Evolutionary conservation across 2,113 vertebrate genomes (phyloP).

Genomic region (Puma concolor): DNA sequence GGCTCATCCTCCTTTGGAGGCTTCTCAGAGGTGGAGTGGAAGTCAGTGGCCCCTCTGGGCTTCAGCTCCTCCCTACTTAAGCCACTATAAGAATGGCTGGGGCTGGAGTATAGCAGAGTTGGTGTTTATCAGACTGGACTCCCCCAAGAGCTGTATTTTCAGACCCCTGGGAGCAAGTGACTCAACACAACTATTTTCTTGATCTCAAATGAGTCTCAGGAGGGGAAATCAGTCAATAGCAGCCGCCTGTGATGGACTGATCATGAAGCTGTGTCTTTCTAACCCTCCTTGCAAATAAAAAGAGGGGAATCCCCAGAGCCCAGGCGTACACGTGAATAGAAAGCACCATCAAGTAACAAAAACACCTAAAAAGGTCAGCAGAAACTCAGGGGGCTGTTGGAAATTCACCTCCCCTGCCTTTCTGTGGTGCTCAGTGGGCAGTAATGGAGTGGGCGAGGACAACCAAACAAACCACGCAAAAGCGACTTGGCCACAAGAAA

Average conservation of each 20-base stretch:
- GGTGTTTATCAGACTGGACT: conserved; percentile 41
- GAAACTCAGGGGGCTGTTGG: conserved; percentile 72
- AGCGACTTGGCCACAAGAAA: not conserved
- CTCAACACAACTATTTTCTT: conserved; percentile 73
- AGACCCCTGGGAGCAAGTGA: conserved; percentile 65
- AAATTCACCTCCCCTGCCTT: conserved; percentile 69
- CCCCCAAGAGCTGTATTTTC: conserved; percentile 52
- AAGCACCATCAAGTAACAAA: conserved; percentile 73
- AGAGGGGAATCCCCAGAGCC: conserved; percentile 76
- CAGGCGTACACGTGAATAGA: conserved; percentile 71
- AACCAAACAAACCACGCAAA: not conserved
- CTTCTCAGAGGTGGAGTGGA: not conserved
- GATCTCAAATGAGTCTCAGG: conserved; percentile 54
- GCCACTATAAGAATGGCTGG: not conserved
- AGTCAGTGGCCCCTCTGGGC: not conserved
- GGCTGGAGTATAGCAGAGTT: not conserved
- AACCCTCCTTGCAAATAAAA: conserved; percentile 70
- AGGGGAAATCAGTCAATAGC: conserved; percentile 69
- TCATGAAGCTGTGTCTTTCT: conserved; percentile 66
- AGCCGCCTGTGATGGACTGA: conserved; percentile 20
- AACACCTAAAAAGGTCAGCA: conserved; percentile 77
- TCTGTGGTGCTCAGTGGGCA: conserved; percentile 50
- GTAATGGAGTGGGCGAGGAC: conserved; percentile 1
- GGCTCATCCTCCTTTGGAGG: not conserved
- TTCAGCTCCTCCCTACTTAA: not conserved